phyloP scores from a whole-genome alignment of 2,888 invertebrate genomes.

The Xestia ashworthii region DNA sequence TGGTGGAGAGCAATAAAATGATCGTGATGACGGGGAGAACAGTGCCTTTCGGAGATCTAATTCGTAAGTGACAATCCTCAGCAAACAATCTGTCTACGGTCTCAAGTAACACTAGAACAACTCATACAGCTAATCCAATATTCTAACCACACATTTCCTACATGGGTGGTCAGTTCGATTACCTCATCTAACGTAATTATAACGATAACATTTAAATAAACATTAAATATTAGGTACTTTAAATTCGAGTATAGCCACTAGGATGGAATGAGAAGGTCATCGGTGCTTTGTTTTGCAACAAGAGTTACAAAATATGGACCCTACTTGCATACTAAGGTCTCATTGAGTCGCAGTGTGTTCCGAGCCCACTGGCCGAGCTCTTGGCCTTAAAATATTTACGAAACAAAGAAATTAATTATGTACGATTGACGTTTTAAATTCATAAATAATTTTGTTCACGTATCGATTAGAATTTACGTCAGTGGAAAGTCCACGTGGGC shows the following conservation, averaged over 20 bases:
- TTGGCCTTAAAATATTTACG: constrained; percentile 64
- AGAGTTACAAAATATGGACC: constrained; percentile 54
- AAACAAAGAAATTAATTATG: constrained; percentile 51
- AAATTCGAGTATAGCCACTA: constrained; percentile 47
- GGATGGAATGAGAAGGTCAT: constrained; percentile 61
- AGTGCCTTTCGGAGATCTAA: neutral
- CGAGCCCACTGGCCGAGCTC: constrained; percentile 44
- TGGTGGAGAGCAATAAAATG: too few relatives aligned
- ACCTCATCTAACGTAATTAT: constrained; percentile 34
- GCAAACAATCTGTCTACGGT: neutral
- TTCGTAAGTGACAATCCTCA: neutral
- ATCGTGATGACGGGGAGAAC: too few relatives aligned
- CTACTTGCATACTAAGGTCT: constrained; percentile 51
- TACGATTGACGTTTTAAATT: constrained; percentile 10
- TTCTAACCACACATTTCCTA: constrained; percentile 28
- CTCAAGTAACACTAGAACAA: neutral
- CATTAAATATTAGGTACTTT: constrained; percentile 42
- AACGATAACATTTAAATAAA: constrained; percentile 19
- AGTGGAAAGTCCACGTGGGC: constrained; percentile 11
- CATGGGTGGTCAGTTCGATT: constrained; percentile 32
- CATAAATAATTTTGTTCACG: constrained; percentile 26
- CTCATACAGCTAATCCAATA: neutral
- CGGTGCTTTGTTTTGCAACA: constrained; percentile 63
- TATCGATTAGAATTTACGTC: constrained; percentile 18
- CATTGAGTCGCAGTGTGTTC: constrained; percentile 47